Conservation (phyloP, 92 coral and sea anemone species). For the Zoanthus sansibaricus region DNA sequence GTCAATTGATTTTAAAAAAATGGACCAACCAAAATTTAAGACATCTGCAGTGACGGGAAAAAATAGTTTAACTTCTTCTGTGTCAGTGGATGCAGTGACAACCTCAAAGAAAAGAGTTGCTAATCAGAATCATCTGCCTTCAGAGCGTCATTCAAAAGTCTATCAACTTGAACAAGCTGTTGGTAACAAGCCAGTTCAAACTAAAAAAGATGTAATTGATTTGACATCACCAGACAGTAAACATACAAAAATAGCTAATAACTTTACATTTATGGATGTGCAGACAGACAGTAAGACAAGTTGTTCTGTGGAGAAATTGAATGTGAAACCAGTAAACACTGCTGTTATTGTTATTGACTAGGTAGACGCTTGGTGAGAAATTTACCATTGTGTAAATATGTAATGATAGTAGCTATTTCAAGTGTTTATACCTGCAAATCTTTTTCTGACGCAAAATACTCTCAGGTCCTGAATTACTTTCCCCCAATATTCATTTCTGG, state of each 20-base stretch:
- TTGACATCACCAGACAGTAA: conserved; percentile 11
- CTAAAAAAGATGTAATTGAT: neutral
- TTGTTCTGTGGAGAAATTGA: neutral
- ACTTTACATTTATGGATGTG: neutral
- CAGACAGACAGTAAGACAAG: neutral
- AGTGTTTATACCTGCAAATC: too few relatives aligned
- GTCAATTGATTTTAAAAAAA: neutral
- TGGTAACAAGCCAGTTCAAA: neutral
- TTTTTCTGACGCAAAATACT: too few relatives aligned
- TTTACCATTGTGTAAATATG: too few relatives aligned
- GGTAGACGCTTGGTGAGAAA: neutral
- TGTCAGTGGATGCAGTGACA: neutral
- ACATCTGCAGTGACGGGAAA: neutral
- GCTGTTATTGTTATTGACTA: conserved; percentile 36
- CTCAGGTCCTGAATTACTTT: too few relatives aligned
- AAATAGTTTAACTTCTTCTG: neutral
- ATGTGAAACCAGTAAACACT: neutral
- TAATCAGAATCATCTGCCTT: neutral
- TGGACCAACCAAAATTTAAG: neutral
- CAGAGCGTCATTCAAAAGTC: neutral
- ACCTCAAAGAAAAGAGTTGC: conserved; percentile 13
- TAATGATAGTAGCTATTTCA: too few relatives aligned
- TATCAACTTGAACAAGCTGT: neutral
- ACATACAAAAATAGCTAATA: neutral
- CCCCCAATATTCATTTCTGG: too few relatives aligned